Base-by-base conservation (phyloP, 2,113 vertebrate species). In the Oreochromis spilurus region DNA sequence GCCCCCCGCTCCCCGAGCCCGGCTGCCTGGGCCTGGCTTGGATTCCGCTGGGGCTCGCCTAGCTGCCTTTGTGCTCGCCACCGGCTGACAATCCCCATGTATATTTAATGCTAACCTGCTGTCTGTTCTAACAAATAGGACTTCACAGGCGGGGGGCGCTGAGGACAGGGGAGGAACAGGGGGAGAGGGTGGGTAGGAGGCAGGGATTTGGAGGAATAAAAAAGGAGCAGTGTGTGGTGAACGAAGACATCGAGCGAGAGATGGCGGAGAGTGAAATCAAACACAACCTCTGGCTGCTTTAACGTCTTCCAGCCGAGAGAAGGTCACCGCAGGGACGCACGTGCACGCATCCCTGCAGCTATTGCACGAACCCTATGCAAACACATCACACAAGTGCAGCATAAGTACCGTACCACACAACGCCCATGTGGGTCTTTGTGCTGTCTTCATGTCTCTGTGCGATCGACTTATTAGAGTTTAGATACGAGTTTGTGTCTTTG, bases 81-180 rank as follows among this genome's bases (percentile, higher is more conserved):
- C 94, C 93, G 95, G 95, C 95, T 96, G 96, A 97, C 95, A 96
- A 94, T 96, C 96, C 94, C 96, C 95, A 96, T 96, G 96, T 97
- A 97, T 96, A 96, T 96, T 97, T 97, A 97, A 97, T 97, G 96
- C 94, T 96, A 97, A 96, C 96, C 96, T 96, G 96, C 96, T 97
- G 97, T 97, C 96, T 96, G 95, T 94, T 94, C 95, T 96, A 97
- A 97, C 96, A 97, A 97, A 97, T 96, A 96, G 96, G 93, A 95
- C 95, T 96, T 96, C 94, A 93, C 94, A 94, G 92, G 93, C 91
- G 80, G 85, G 58, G 45, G 85, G 81, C 38, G 10, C 9, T 26
- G 70, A 29, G 84, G 60, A 26, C 26, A 26, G 31, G 58, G 40
- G 43, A 7, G 38, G 72, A 62, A 6, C 38, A 87, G n/a, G 9